Base-by-base conservation (phyloP, 2,797 vertebrate species). In the Phoxinus dragarum region DNA sequence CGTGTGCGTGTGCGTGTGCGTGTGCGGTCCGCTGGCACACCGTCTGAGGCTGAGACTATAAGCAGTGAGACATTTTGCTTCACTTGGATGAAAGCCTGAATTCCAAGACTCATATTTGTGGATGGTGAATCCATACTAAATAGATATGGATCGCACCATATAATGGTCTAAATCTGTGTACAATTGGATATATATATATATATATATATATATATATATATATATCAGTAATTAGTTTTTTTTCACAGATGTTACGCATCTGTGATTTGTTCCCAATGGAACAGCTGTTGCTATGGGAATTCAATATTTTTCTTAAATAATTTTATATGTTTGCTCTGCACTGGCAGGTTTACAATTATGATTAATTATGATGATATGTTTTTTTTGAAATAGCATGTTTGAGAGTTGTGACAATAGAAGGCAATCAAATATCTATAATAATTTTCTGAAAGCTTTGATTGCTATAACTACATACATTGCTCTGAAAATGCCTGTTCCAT, bases 51-150 rank as follows among this genome's bases (percentile, higher is more conserved):
- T 75, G 17, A 52, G 4, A 75, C 31, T 38, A 79, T 42, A 74
- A 52, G 44, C 27, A 74, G 4, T 10, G 27, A 64, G 21, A 59
- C 7, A 64, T 61, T 61, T 80, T 49, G 66, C 79, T 81, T 49
- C 66, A 34, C 19, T 69, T 81, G 79, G 64, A 23, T 17, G 19
- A 36, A 68, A 68, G 44, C 79, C 79, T 67, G 11, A 68, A 49
- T 68, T 81, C 47, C 66, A 68, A n/a, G 4, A 17, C 36, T 77
- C 36, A 77, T 16, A 47, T 34, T 80, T 81, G 27, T 54, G 44
- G n/a, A 80, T 44, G 61, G 10, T 36, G 11, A 54, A 38, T 52
- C 19, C 34, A 81, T 27, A 38, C 23, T n/a, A 59, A 77, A 78
- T 27, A 10, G 6, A 77, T 59, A 78, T 27, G 21, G 76, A 59